These are phyloP conservation scores for Aricia agestis DNA, from an alignment of 1,140 invertebrate genomes.

Conservation along the genomic window DNA sequence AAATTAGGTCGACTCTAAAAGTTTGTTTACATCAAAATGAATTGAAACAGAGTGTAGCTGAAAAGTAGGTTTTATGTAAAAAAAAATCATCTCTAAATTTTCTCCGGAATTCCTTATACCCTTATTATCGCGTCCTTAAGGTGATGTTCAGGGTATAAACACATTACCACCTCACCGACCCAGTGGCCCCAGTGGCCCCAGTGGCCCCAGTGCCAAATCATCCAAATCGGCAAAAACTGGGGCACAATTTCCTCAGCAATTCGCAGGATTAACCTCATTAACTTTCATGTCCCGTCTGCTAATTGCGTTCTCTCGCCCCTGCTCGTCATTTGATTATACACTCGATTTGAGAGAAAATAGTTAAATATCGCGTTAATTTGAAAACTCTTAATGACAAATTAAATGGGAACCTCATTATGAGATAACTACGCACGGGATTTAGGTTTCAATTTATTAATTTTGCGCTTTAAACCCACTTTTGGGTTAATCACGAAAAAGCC, in stretches of 20 bases:
- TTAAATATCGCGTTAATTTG: constrained; percentile 19
- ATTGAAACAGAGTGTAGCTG: no score
- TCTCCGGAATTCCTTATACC: no score
- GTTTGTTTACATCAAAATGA: no score
- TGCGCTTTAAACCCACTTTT: no score
- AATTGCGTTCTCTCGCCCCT: constrained; percentile 54
- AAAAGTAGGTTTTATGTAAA: no score
- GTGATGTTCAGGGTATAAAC: not conserved
- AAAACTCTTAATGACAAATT: constrained; percentile 9
- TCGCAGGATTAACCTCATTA: constrained; percentile 64
- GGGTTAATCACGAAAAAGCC: no score
- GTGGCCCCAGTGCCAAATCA: constrained; percentile 58
- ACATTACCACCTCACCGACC: constrained; percentile 17
- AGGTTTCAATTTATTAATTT: not conserved
- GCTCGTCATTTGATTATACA: constrained; percentile 52
- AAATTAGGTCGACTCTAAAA: no score
- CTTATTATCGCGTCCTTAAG: no score
- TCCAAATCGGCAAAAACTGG: constrained; percentile 50
- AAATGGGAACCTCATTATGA: not conserved
- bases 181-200: not conserved
- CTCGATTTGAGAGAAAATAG: constrained; percentile 42
- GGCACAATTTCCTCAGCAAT: constrained; percentile 65
- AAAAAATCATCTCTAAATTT: no score
- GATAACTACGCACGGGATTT: not conserved
- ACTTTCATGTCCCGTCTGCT: constrained; percentile 63